phyloP scores from a whole-genome alignment of 1,140 invertebrate species.

The Muscidifurax raptorellus region DNA sequence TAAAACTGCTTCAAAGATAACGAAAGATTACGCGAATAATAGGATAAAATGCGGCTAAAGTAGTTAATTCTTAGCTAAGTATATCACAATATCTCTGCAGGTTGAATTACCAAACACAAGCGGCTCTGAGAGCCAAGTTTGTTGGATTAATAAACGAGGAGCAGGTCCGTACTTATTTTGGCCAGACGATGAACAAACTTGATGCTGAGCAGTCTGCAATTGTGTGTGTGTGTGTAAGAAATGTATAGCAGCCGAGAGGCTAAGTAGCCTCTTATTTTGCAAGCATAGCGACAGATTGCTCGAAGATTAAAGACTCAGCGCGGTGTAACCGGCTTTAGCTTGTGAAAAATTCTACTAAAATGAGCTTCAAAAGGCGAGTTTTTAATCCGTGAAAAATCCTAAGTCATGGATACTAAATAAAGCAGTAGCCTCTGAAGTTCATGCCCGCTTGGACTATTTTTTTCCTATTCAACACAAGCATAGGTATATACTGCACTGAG shows the following conservation, averaged over 20 bases:
- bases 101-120: too few species aligned
- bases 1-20: too few species aligned
- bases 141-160: neutral
- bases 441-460: too few species aligned
- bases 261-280: constrained; percentile 22
- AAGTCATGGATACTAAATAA: neutral
- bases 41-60: too few species aligned
- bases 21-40: too few species aligned
- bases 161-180: neutral
- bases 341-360: neutral
- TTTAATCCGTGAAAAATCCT: neutral
- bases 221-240: constrained; percentile 30
- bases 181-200: neutral
- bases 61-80: too few species aligned
- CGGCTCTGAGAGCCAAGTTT: too few species aligned
- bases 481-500: too few species aligned
- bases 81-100: too few species aligned
- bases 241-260: neutral
- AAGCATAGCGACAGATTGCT: constrained; percentile 13
- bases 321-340: neutral
- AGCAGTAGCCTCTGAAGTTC: neutral
- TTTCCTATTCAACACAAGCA: too few species aligned
- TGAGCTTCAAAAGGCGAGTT: neutral
- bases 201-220: neutral
- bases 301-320: constrained; percentile 12